Conservation (phyloP, 2,888 invertebrate genomes). For the Lydus trimaculatus region DNA sequence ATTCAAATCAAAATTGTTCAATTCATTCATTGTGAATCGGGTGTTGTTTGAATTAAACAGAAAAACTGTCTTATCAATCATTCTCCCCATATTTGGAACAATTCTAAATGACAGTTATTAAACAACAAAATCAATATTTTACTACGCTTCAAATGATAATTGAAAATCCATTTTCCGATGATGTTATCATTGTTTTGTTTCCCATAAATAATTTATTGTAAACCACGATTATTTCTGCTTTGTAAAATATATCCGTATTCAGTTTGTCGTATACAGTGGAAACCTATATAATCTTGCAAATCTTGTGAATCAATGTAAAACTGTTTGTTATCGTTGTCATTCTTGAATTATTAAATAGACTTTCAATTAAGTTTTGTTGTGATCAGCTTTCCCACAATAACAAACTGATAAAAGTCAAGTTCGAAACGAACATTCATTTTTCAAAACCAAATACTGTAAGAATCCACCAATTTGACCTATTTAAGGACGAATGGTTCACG, state of each 20-base stretch:
- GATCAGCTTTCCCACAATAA: too few relatives aligned
- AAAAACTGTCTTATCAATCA: neutral
- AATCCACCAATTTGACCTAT: neutral
- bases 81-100: neutral
- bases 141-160: neutral
- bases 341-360: too few relatives aligned
- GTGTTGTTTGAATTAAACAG: neutral
- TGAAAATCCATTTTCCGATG: conserved; percentile 4
- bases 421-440: too few relatives aligned
- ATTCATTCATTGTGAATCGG: neutral
- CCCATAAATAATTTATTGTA: neutral
- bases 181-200: neutral
- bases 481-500: neutral
- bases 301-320: too few relatives aligned
- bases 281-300: too few relatives aligned
- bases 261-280: too few relatives aligned
- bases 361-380: too few relatives aligned
- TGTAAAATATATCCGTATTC: too few relatives aligned
- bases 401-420: too few relatives aligned
- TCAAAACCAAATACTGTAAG: neutral
- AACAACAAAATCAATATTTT: conserved; percentile 1
- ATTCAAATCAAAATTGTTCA: neutral
- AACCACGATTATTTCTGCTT: too few relatives aligned
- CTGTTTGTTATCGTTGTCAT: too few relatives aligned
- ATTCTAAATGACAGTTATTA: neutral